A percentile compares a stretch with the other conserved stretches of the same genome.
These are phyloP conservation scores for Tipula vernalis DNA, from an alignment of 2,888 invertebrate genomes.

Conservation along the genomic window DNA sequence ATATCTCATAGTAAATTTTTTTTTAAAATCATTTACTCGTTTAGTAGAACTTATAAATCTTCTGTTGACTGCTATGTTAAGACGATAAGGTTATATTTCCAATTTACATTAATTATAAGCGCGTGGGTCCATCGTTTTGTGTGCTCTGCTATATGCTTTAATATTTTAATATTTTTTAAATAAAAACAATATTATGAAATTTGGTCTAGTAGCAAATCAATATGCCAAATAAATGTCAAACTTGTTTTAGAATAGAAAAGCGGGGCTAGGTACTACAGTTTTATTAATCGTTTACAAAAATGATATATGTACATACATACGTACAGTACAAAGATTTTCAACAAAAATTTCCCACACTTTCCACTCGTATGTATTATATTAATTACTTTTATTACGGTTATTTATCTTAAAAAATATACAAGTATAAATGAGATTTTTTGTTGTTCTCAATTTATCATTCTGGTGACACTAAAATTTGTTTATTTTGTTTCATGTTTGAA, in stretches of 20 bases:
- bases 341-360: neutral
- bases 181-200: no score
- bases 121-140: neutral
- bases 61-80: neutral
- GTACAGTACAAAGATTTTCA: neutral
- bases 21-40: neutral
- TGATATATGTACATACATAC: neutral
- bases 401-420: neutral
- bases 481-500: neutral
- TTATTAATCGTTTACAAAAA: neutral
- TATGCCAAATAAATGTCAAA: neutral
- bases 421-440: no score
- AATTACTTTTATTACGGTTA: neutral
- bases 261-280: neutral
- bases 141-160: neutral
- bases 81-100: neutral
- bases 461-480: neutral
- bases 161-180: no score
- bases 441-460: neutral
- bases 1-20: neutral
- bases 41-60: neutral
- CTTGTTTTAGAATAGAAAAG: neutral
- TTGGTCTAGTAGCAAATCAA: neutral
- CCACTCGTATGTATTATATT: neutral
- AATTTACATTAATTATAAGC: neutral